These are phyloP conservation scores for Platysteira castanea DNA, from an alignment of 2,113 vertebrate species.

Conservation along the genomic window DNA sequence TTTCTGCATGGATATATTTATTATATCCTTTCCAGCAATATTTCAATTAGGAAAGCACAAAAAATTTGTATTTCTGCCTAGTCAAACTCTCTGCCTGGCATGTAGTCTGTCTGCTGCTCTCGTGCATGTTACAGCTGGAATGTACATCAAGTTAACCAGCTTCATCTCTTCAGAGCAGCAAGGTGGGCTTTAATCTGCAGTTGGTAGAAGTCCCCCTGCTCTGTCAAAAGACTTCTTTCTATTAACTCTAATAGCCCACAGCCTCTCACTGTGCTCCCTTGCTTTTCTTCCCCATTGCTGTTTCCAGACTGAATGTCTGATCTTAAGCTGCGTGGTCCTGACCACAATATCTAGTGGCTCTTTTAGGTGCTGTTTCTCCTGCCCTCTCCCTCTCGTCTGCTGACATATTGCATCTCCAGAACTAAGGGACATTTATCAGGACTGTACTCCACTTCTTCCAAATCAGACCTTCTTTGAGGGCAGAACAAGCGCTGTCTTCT, in stretches of 20 bases:
- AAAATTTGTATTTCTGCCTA: neutral
- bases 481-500: neutral
- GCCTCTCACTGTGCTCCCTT: neutral
- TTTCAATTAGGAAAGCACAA: neutral
- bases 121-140: neutral
- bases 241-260: neutral
- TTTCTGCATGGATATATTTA: neutral
- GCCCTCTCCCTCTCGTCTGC: neutral
- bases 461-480: neutral
- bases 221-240: neutral
- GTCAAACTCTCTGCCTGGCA: neutral
- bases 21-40: neutral
- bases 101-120: neutral
- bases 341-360: neutral
- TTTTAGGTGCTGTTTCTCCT: neutral
- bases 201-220: neutral
- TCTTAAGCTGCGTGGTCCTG: neutral
- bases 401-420: neutral
- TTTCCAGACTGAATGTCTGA: conserved; percentile 10
- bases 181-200: neutral
- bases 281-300: neutral
- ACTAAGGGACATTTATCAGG: neutral
- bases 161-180: neutral
- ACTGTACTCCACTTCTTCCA: neutral
- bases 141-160: neutral